A percentile compares a stretch with the other conserved stretches of the same genome.
Conservation (phyloP, 2,888 invertebrate genomes). For the Pseudococcus viburni region DNA sequence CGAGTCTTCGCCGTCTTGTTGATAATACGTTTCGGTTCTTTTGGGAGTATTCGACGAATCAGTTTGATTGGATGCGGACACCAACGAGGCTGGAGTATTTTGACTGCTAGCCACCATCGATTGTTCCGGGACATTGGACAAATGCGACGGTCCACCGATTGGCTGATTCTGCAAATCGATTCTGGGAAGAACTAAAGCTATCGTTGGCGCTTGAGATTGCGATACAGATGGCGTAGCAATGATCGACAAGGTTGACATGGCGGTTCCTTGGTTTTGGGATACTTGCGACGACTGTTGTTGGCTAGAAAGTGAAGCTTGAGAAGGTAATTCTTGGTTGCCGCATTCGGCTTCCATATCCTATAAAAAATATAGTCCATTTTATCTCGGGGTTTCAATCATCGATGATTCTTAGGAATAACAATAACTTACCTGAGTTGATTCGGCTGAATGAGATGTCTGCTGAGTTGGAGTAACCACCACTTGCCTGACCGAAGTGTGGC, state of each 20-base stretch:
- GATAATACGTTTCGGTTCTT: conserved; percentile 61
- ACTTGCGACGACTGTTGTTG: conserved; percentile 80
- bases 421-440: conserved; percentile 73
- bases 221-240: conserved; percentile 56
- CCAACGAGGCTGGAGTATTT: background rate
- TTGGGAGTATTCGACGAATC: conserved; percentile 46
- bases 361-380: background rate
- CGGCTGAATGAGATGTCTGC: conserved; percentile 70
- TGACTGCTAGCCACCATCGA: conserved; percentile 67
- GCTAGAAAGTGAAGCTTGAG: conserved; percentile 2
- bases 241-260: conserved; percentile 62
- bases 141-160: conserved; percentile 60
- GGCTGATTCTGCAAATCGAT: conserved; percentile 71
- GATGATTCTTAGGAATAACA: background rate
- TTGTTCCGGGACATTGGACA: conserved; percentile 68
- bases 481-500: conserved; percentile 75
- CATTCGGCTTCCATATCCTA: conserved; percentile 74
- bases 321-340: conserved; percentile 69
- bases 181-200: conserved; percentile 69
- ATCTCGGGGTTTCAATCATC: background rate
- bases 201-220: conserved; percentile 68
- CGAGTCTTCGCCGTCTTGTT: conserved; percentile 62
- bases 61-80: conserved; percentile 68
- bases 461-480: conserved; percentile 66
- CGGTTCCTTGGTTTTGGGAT: conserved; percentile 75